Conservation (phyloP, 2,888 invertebrate species). For the Anorthoa munda region DNA sequence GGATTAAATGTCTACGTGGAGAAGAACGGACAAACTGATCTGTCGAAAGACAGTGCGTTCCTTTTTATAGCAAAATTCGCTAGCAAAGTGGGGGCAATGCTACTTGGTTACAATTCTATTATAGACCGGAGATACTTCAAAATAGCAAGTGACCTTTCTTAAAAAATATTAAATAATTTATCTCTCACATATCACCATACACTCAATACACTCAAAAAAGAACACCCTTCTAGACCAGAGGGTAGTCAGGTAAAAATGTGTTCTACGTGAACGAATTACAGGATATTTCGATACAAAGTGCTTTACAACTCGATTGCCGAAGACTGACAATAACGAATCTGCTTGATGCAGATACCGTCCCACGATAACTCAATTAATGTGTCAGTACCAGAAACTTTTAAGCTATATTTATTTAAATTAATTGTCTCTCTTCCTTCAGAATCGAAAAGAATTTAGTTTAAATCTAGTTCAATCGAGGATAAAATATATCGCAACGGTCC, state of each 20-base stretch:
- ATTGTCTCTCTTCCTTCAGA: not conserved
- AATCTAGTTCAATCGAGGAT: constrained; percentile 1
- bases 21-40: too few relatives aligned
- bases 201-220: not conserved
- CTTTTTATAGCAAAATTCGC: too few relatives aligned
- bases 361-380: not conserved
- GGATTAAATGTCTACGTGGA: too few relatives aligned
- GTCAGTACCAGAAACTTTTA: not conserved
- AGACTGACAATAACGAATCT: not conserved
- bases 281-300: not conserved
- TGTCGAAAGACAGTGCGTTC: too few relatives aligned
- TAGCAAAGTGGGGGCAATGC: too few relatives aligned
- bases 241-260: not conserved
- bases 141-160: too few relatives aligned
- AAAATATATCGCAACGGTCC: not conserved
- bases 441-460: not conserved
- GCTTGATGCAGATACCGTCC: not conserved
- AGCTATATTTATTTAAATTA: constrained; percentile 10
- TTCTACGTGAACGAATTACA: not conserved
- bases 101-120: too few relatives aligned
- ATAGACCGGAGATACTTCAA: too few relatives aligned
- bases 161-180: too few relatives aligned
- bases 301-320: not conserved
- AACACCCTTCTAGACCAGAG: not conserved
- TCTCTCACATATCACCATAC: too few relatives aligned